Base-by-base conservation (phyloP, 2,888 invertebrate species). In the Euclidia mi region DNA sequence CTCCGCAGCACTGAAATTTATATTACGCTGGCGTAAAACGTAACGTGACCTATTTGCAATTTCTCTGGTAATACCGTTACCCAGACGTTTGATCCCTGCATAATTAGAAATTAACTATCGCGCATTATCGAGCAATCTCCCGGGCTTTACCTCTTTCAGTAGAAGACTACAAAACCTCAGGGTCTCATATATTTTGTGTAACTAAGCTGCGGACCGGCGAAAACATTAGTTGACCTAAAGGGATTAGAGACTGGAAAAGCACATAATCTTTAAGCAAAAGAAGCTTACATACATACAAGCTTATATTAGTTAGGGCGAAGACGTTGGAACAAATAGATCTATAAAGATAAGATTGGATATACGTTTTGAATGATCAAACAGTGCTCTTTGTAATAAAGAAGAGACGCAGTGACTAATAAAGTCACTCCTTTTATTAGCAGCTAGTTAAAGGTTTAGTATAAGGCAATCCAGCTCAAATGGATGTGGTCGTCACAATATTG, bases 71-170 rank as follows among this genome's bases (percentile, higher is more conserved):
- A 50, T 45, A 41, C 15, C 3, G n/a, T 35, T 15, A 34, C 15
- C 25, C 56, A 28, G 7, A 7, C 4, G 37, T n/a, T 38, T 20
- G 37, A 38, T 45, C 15, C 31, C 11, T 7, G 20, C 12, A 31
- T 15, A 45, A 45, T 51, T 28, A 35, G 37, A 32, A 48, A 66
- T 50, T 42, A 59, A 61, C 41, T 48, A 34, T 42, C 35, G 17
- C 20, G 46, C 17, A 68, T 46, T 52, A 61, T 41, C 35, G 17
- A 41, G 18, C 11, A 50, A 60, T 50, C 40, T 43, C 28, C 34
- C 17, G 47, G 31, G 38, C 52, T 48, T 42, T 25, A 45, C 49
- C 34, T 46, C 38, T 56, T 37, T 50, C 40, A 55, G 17, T 37
- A 0, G 31, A 15, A 7, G 12, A 38, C 25, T 43, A 47, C 28